These are phyloP conservation scores for Syrmaticus mikado DNA, from an alignment of 2,113 vertebrate species.

Conservation along the genomic window DNA sequence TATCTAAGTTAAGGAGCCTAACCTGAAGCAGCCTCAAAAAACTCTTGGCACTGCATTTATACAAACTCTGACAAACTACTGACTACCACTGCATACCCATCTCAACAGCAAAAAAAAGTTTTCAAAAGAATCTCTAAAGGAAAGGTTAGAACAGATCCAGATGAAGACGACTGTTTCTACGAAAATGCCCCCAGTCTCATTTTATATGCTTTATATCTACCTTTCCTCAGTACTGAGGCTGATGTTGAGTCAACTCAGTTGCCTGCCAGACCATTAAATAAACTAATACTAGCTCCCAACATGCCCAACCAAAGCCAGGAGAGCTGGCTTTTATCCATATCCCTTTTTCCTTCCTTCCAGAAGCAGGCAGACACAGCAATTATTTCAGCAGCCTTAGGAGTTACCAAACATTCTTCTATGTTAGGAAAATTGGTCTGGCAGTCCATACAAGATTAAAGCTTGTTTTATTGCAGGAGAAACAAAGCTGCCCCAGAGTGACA, in stretches of 20 bases:
- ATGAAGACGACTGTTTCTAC: slow-evolving; percentile 9
- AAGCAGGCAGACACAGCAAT: slow-evolving; percentile 61
- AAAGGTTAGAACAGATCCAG: slow-evolving; percentile 17
- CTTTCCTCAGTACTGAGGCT: slow-evolving; percentile 14
- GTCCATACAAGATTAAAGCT: slow-evolving; percentile 63
- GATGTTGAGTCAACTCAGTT: not conserved
- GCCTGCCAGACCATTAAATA: slow-evolving; percentile 45
- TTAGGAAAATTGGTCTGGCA: slow-evolving; percentile 63
- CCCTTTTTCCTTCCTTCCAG: slow-evolving; percentile 65
- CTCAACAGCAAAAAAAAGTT: slow-evolving; percentile 31
- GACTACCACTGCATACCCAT: slow-evolving; percentile 18
- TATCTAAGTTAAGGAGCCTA: not conserved
- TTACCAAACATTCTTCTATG: slow-evolving; percentile 68
- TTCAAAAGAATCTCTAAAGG: slow-evolving; percentile 5
- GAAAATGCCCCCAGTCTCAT: not conserved
- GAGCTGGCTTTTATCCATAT: slow-evolving; percentile 65
- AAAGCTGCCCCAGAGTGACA: slow-evolving; percentile 62
- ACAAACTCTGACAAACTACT: slow-evolving; percentile 33
- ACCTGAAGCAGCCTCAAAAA: not conserved
- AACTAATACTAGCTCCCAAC: slow-evolving; percentile 63
- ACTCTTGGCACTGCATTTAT: not conserved
- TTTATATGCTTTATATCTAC: slow-evolving; percentile 6
- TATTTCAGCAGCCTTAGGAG: slow-evolving; percentile 65
- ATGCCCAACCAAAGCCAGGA: not conserved
- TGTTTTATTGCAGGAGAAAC: slow-evolving; percentile 62